Conservation (phyloP, 2,113 vertebrate genomes). For the Pollimyrus isidori region DNA sequence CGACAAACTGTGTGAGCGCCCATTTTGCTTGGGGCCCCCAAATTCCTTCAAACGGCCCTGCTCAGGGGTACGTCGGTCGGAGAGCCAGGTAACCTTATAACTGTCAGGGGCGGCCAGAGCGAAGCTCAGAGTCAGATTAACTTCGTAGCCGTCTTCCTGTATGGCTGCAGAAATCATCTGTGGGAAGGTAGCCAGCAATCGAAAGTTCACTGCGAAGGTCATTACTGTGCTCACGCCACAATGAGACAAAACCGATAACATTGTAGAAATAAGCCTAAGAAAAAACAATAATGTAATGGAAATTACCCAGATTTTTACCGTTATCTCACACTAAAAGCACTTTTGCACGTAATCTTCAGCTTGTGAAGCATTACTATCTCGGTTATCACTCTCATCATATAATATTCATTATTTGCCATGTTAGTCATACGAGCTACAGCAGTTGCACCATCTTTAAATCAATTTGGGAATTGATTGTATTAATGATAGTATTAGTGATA, state of each 20-base stretch:
- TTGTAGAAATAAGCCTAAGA: neutral
- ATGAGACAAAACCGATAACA: neutral
- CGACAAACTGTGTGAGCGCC: too few species aligned
- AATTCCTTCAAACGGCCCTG: too few species aligned
- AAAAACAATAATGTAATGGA: neutral
- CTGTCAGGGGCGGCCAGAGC: conserved; percentile 43
- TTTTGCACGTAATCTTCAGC: neutral
- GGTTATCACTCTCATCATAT: neutral
- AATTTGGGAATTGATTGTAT: neutral
- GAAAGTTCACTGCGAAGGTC: neutral
- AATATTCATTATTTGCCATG: neutral
- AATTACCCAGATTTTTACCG: neutral
- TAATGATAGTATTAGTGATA: neutral
- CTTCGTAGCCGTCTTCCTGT: conserved; percentile 66
- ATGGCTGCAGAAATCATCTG: conserved; percentile 79
- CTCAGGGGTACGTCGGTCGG: neutral
- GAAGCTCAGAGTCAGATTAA: conserved; percentile 78
- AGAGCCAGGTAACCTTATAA: conserved; percentile 22
- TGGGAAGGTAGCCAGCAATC: conserved; percentile 15
- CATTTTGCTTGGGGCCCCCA: too few species aligned
- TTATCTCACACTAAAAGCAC: neutral
- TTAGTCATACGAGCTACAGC: neutral
- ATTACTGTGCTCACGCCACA: neutral
- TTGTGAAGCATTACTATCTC: neutral
- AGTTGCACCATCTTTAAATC: neutral